Conservation (phyloP, 2,888 invertebrate species). For the Eilema depressum region DNA sequence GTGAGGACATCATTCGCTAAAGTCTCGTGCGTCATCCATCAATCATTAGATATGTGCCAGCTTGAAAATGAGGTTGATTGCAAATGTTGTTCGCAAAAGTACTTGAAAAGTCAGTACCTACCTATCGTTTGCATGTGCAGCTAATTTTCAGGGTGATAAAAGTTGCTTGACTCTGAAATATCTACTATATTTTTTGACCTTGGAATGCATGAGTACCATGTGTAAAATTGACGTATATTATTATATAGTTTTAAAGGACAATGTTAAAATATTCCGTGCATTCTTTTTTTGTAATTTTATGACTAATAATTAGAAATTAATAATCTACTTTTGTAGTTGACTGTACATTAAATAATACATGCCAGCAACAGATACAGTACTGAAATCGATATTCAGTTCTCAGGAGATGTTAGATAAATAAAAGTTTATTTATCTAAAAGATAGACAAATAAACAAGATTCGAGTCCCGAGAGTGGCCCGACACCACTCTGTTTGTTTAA, state of each 20-base stretch:
- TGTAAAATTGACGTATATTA: too few species aligned
- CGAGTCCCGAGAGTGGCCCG: constrained; percentile 65
- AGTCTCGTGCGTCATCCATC: too few species aligned
- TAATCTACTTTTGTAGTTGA: neutral
- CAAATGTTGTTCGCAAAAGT: too few species aligned
- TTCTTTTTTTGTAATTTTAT: neutral
- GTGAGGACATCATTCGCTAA: too few species aligned
- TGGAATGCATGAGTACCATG: too few species aligned
- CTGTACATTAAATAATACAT: constrained; percentile 15
- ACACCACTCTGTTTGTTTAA: constrained; percentile 73
- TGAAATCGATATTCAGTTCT: constrained; percentile 38
- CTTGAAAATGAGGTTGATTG: too few species aligned
- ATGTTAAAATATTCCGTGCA: neutral
- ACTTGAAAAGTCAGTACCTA: too few species aligned
- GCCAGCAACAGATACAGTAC: constrained; percentile 40
- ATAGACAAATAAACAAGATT: constrained; percentile 70
- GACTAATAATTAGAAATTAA: neutral
- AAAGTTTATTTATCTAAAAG: constrained; percentile 72
- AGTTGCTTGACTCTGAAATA: neutral
- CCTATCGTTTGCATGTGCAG: too few species aligned
- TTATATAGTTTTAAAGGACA: neutral
- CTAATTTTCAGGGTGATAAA: too few species aligned
- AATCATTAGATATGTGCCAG: too few species aligned
- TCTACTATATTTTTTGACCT: neutral
- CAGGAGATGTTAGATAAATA: constrained; percentile 66